Evolutionary conservation across 1,140 invertebrate genomes (phyloP).

Genomic region (Drosophila oshimai): DNA sequence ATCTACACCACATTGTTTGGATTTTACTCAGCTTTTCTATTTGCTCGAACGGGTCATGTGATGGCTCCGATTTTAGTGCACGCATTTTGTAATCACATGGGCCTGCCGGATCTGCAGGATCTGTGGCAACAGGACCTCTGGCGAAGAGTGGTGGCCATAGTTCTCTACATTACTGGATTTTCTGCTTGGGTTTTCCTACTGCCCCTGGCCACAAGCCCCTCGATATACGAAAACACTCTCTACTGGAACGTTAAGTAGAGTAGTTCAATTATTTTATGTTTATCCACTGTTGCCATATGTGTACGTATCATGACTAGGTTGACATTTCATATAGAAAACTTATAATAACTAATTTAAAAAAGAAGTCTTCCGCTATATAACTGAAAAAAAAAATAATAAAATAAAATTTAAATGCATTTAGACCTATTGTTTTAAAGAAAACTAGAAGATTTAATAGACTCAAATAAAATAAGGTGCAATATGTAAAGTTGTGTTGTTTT

Average conservation of each 20-base stretch:
- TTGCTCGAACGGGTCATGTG: slow-evolving; percentile 93
- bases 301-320: slow-evolving; percentile 21
- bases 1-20: slow-evolving; percentile 96
- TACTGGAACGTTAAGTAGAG: slow-evolving; percentile 83
- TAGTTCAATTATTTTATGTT: slow-evolving; percentile 8
- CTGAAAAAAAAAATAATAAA: no score
- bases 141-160: slow-evolving; percentile 86
- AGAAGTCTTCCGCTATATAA: slow-evolving; percentile 50
- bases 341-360: background rate
- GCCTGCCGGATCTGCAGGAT: slow-evolving; percentile 94
- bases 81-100: slow-evolving; percentile 98
- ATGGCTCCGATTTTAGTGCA: slow-evolving; percentile 94
- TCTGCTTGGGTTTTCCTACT: slow-evolving; percentile 90
- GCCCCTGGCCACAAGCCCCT: slow-evolving; percentile 90
- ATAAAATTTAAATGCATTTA: no score
- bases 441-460: no score
- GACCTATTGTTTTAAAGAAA: no score
- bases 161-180: slow-evolving; percentile 90
- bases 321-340: slow-evolving; percentile 36
- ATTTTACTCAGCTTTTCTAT: slow-evolving; percentile 95
- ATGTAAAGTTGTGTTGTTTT: no score
- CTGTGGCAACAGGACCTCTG: slow-evolving; percentile 87
- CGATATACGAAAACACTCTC: slow-evolving; percentile 89
- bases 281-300: slow-evolving; percentile 49
- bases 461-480: no score